phyloP scores from a whole-genome alignment of 2,797 vertebrate species.

The Poecilia picta region DNA sequence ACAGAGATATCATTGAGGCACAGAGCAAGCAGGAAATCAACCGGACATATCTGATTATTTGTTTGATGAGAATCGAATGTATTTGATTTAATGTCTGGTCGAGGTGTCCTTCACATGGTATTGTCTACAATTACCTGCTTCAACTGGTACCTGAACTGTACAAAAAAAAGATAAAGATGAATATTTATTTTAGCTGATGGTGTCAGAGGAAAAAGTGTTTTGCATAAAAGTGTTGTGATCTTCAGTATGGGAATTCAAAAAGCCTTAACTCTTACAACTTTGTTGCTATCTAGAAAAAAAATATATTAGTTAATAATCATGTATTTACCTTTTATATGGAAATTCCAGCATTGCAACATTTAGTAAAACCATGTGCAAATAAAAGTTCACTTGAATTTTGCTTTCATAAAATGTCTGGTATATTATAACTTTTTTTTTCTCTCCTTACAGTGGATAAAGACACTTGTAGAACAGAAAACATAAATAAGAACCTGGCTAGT shows the following conservation, averaged over 20 bases:
- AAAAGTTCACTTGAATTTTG: background rate
- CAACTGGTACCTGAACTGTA: background rate
- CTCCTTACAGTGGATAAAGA: background rate
- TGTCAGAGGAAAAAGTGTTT: background rate
- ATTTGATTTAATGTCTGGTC: slow-evolving; percentile 24
- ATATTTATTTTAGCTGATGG: background rate
- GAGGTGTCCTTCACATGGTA: background rate
- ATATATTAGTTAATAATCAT: background rate
- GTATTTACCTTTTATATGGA: background rate
- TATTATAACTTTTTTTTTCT: background rate
- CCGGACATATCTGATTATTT: slow-evolving; percentile 4
- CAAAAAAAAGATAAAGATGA: background rate
- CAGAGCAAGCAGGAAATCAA: slow-evolving; percentile 20
- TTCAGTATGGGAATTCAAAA: background rate
- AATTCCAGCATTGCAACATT: background rate
- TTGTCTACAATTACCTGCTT: slow-evolving; percentile 1
- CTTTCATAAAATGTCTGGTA: background rate
- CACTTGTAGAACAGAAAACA: background rate
- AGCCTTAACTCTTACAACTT: background rate
- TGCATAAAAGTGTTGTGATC: background rate
- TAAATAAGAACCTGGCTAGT: background rate
- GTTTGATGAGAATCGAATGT: slow-evolving; percentile 14
- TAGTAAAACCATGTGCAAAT: background rate
- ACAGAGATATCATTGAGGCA: slow-evolving; percentile 9
- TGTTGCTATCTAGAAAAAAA: background rate